A percentile compares a stretch with the other conserved stretches of the same genome.
These are phyloP conservation scores for Ectropis grisescens DNA, from an alignment of 1,140 invertebrate species.

Conservation along the genomic window DNA sequence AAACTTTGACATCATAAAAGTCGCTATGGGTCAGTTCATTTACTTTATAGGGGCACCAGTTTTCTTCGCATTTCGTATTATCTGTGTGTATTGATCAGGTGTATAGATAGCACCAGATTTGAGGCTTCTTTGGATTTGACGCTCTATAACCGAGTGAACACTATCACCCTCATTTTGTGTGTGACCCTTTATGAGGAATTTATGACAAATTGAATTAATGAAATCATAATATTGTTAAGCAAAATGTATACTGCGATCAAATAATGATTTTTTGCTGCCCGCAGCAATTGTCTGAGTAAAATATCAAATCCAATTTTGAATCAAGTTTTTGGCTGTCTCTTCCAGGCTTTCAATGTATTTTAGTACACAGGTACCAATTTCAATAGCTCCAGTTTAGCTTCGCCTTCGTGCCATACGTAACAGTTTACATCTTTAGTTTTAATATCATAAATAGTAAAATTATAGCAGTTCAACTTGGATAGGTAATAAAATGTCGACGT, in stretches of 20 bases:
- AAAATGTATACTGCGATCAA: constrained; percentile 28
- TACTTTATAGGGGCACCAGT: too few relatives aligned
- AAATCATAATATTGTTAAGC: constrained; percentile 21
- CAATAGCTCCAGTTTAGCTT: constrained; percentile 1
- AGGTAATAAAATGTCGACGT: constrained; percentile 8
- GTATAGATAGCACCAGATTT: constrained; percentile 34
- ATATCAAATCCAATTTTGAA: constrained; percentile 35
- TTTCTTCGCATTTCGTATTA: too few relatives aligned
- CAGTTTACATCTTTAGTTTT: constrained; percentile 5
- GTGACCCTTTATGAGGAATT: constrained; percentile 49
- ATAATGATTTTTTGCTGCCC: constrained; percentile 51
- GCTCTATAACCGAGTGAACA: constrained; percentile 38
- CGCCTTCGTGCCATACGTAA: constrained; percentile 4
- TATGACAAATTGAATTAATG: constrained; percentile 38
- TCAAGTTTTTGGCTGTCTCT: constrained; percentile 12
- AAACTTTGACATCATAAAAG: too few relatives aligned
- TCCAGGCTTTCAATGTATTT: constrained; percentile 16
- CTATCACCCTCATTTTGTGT: constrained; percentile 56
- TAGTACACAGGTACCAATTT: constrained; percentile 31
- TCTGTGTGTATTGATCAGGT: constrained; percentile 22
- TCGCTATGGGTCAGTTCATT: too few relatives aligned
- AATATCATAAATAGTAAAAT: constrained; percentile 9
- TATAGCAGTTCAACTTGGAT: constrained; percentile 6
- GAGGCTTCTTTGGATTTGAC: constrained; percentile 21
- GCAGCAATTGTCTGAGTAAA: constrained; percentile 44